Evolutionary conservation across 2,113 vertebrate species (phyloP).

Genomic region (Drymodes brunneopygia): DNA sequence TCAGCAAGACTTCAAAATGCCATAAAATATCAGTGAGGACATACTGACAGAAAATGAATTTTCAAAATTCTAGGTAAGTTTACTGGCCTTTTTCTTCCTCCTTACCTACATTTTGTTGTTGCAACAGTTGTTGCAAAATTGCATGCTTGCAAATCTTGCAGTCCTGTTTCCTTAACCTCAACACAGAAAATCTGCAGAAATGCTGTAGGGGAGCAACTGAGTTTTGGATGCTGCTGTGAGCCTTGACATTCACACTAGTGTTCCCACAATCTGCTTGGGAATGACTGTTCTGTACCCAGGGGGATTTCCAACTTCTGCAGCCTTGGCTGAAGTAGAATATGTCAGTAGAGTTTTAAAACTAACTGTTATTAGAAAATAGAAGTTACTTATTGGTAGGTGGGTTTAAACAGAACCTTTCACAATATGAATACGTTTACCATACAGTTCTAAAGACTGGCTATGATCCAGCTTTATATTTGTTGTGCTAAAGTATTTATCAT

Average conservation of each 20-base stretch:
- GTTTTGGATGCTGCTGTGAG: background rate
- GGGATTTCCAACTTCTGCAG: background rate
- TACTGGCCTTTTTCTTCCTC: background rate
- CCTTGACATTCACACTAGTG: background rate
- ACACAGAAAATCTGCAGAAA: background rate
- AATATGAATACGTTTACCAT: accelerated
- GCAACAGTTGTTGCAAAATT: background rate
- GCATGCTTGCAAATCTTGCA: background rate
- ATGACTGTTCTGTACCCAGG: background rate
- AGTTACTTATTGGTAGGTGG: background rate
- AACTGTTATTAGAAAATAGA: background rate
- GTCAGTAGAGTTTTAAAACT: background rate
- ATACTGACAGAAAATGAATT: background rate
- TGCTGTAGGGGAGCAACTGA: background rate
- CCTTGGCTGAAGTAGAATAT: background rate
- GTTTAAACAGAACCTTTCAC: background rate
- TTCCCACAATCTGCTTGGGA: background rate
- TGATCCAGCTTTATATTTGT: background rate
- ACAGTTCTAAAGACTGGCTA: background rate
- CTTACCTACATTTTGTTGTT: background rate
- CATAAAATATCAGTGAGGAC: background rate
- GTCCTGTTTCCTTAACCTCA: background rate
- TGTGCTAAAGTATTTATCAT: background rate
- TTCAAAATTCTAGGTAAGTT: background rate
- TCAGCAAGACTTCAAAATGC: background rate